Evolutionary conservation across 2,113 vertebrate genomes (phyloP), one percentile per base, ranked within the genome.

Genomic region (Corynorhinus townsendii): DNA sequence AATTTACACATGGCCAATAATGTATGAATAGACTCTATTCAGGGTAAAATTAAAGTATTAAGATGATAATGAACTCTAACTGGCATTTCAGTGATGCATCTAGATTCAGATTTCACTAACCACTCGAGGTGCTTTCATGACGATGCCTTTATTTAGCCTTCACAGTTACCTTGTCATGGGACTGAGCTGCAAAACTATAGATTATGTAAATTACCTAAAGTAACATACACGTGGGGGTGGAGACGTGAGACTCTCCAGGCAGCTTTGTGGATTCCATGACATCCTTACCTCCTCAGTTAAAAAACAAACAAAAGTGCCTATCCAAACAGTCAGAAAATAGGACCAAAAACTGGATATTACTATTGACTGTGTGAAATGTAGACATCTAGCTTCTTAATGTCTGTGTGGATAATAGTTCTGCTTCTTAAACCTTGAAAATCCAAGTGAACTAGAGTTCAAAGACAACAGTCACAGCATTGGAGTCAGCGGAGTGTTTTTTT

Each of bases 11-110:
- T 62, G 35, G 66, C 3, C 33, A 75, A n/a, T 76, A 59, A 43
- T 8, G 6, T 52, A 62, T 66, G 45, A 77, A 54, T 20, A 88
- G n/a, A 90, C 91, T 49, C 59, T 73, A 83, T 47, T 91, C 64
- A 83, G 86, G 86, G 71, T 83, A 68, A 96, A 95, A 85, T 90
- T 45, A 91, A 87, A 91, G 64, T 77, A 81, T 62, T 92, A 81
- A 80, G 86, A 86, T 28, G 40, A 56, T 38, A 38, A 62, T 75
- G 90, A 93, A 83, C 62, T 56, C 35, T 28, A 90, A 93, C 54
- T 22, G 54, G 66, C 26, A 43, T 80, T 84, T 89, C 81, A 91
- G 16, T 12, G 75, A 68, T 54, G 30, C 52, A 11, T 72, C 71
- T 62, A 52, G 81, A 81, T 88, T 89, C 68, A 59, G 43, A 62